A percentile compares a stretch with the other conserved stretches of the same genome.
These are phyloP conservation scores for Reticulitermes speratus DNA, from an alignment of 1,140 invertebrate species.

Conservation along the genomic window DNA sequence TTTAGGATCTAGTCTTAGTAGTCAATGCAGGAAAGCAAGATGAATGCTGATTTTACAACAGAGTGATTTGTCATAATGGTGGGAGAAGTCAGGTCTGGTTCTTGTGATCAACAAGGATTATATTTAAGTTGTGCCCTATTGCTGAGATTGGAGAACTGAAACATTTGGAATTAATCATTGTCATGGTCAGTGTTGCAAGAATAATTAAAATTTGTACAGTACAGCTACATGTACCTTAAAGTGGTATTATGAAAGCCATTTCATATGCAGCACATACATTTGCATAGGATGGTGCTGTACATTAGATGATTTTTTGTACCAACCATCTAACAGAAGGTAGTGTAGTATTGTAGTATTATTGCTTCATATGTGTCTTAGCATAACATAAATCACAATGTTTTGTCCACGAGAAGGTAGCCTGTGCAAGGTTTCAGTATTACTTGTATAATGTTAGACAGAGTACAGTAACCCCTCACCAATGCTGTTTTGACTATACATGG, in stretches of 20 bases:
- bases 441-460: too few relatives aligned
- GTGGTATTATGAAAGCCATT: not conserved
- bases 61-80: not conserved
- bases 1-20: too few relatives aligned
- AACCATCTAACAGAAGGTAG: not conserved
- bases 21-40: not conserved
- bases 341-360: not conserved
- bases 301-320: not conserved
- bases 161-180: not conserved
- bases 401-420: not conserved
- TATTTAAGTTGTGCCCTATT: too few relatives aligned
- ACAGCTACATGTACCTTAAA: conserved; percentile 14
- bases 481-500: too few relatives aligned
- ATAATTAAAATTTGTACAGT: not conserved
- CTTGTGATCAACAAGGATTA: not conserved
- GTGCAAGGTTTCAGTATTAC: too few relatives aligned
- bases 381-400: not conserved
- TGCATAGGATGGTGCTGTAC: not conserved
- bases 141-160: not conserved
- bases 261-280: not conserved
- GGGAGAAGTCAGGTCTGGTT: not conserved
- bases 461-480: too few relatives aligned
- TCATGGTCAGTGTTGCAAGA: not conserved
- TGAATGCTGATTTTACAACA: not conserved
- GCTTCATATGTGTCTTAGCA: not conserved